Base-by-base conservation (phyloP, 2,888 invertebrate genomes). In the Ditula angustiorana region DNA sequence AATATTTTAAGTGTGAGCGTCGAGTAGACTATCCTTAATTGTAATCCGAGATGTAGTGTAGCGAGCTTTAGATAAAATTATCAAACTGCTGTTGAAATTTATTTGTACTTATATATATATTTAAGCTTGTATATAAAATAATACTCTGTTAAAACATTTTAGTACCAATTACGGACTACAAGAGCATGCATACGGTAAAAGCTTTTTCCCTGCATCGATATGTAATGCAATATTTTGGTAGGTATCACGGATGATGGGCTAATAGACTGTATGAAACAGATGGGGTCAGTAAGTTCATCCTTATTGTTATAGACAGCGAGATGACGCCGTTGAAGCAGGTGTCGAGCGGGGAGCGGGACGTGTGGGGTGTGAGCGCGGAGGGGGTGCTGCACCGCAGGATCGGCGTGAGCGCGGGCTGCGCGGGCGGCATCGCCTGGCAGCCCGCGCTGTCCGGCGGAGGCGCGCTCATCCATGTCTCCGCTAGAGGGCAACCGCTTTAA, bases 351-450 rank as follows among this genome's bases (percentile, higher is more conserved):
- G 93, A 94, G 53, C 87, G 90, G 13, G 96, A 96, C 81, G 95
- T 97, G 46, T 97, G 97, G 97, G 96, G 96, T 0, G 93, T 96
- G 49, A 95, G 96, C 10, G 90, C 94, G 52, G 95, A 95, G 69
- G 96, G 96, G 11, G 92, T 94, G 21, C 87, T 97, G 52, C 94
- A 95, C 68, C 94, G 96, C 66, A 94, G 98, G 60, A 94, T 95
- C 69, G 97, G 97, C 16, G 95, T 97, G 35, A 95, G 96, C 10
- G 83, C 90, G 47, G 94, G 94, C 35, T 95, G 95, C 88, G 95
- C 96, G 1, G 94, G 95, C 61, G 98, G 98, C 53, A 94, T 95
- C 28, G 95, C 95, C 26, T 98, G 98, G 98, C 95, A 95, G 76
- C 89, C 94, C 46, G 95, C 96, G 30, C 95, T 96, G 52, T 69